Conservation (phyloP, 2,113 vertebrate species). For the Copsychus sechellarum region DNA sequence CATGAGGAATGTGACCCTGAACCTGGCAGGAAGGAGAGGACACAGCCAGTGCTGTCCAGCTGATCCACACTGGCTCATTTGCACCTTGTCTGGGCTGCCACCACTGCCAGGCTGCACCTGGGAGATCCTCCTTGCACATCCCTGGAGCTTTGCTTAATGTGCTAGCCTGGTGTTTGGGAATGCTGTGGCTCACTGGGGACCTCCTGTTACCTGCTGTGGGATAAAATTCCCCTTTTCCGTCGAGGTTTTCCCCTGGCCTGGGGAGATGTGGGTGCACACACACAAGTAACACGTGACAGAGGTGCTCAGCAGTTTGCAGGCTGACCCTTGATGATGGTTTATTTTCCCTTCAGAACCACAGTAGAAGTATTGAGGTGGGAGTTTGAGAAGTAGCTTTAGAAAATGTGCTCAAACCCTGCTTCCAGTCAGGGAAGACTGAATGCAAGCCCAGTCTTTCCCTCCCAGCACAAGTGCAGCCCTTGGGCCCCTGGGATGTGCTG, state of each 20-base stretch:
- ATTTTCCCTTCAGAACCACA: not conserved
- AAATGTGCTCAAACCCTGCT: not conserved
- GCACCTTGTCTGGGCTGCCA: rapidly evolving
- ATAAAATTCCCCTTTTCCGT: not conserved
- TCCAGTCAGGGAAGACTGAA: not conserved
- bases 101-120: rapidly evolving
- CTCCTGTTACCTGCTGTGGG: not conserved
- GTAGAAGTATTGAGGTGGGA: not conserved
- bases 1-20: rapidly evolving
- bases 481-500: not conserved
- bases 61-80: rapidly evolving
- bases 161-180: not conserved
- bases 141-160: not conserved
- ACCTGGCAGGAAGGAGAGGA: not conserved
- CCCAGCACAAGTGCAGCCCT: not conserved
- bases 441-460: conserved; percentile 16
- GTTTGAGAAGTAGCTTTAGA: not conserved
- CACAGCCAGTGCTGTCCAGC: not conserved
- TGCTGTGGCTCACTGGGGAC: not conserved
- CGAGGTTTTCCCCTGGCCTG: rapidly evolving
- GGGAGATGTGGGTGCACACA: not conserved
- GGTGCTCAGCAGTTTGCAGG: not conserved
- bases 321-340: not conserved
- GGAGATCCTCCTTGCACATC: not conserved
- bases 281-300: rapidly evolving